phyloP scores from a whole-genome alignment of 1,140 invertebrate genomes.

The Drosophila leontia region DNA sequence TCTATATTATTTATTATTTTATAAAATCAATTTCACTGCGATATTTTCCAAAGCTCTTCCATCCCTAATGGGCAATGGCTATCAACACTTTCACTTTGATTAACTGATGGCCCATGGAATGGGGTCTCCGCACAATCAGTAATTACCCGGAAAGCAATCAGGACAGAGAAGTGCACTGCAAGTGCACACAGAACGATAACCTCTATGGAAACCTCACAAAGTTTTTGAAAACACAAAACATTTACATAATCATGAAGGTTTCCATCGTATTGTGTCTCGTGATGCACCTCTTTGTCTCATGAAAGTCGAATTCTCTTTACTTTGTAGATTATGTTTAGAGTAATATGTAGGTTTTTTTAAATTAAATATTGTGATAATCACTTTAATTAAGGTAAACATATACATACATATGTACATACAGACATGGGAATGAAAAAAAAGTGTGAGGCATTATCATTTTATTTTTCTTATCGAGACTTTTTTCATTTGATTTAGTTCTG shows the following conservation, averaged over 20 bases:
- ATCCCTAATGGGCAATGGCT: constrained; percentile 10
- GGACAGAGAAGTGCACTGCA: constrained; percentile 16
- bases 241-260: constrained; percentile 25
- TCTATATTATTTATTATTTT: too few relatives aligned
- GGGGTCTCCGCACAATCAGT: constrained; percentile 37
- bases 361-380: constrained; percentile 8
- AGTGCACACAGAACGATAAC: constrained; percentile 15
- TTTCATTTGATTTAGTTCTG: constrained; percentile 7
- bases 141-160: constrained; percentile 54
- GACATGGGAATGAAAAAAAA: neutral
- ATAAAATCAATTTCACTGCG: neutral
- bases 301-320: constrained; percentile 4
- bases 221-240: constrained; percentile 8
- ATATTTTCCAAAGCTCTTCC: constrained; percentile 7
- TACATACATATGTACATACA: neutral
- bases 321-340: neutral
- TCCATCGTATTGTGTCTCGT: constrained; percentile 9
- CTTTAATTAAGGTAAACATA: neutral
- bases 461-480: constrained; percentile 1
- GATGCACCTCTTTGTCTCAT: constrained; percentile 20
- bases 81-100: constrained; percentile 46
- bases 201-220: constrained; percentile 18
- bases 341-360: neutral
- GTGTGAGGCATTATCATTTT: neutral
- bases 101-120: constrained; percentile 21